phyloP scores from a whole-genome alignment of 2,888 invertebrate species.

The Ditylenchus weischeri region DNA sequence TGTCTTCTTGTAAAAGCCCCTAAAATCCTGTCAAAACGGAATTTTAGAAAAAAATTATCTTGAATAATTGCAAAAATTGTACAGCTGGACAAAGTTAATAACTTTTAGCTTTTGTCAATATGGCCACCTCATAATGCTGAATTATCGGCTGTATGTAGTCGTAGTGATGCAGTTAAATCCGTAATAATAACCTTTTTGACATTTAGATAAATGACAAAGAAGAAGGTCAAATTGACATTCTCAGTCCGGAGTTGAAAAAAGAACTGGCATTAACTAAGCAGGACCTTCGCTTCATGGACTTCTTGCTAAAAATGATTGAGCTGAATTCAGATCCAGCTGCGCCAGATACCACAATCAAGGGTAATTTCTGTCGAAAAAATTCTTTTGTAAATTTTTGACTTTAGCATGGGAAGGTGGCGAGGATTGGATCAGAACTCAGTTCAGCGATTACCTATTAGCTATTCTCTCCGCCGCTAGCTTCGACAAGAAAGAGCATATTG shows the following conservation, averaged over 20 bases:
- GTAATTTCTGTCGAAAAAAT: not conserved
- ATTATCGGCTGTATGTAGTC: too few relatives aligned
- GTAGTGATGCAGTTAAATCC: slow-evolving; percentile 79
- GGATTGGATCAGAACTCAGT: slow-evolving; percentile 91
- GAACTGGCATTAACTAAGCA: slow-evolving; percentile 86
- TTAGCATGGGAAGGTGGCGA: slow-evolving; percentile 84
- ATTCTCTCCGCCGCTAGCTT: slow-evolving; percentile 55
- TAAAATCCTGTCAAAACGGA: too few relatives aligned
- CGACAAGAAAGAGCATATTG: slow-evolving; percentile 34
- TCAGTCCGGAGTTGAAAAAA: slow-evolving; percentile 75
- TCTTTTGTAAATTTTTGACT: slow-evolving; percentile 22
- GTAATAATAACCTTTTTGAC: slow-evolving; percentile 60
- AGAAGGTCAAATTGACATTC: slow-evolving; percentile 78
- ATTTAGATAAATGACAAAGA: slow-evolving; percentile 66
- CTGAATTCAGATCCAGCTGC: slow-evolving; percentile 65
- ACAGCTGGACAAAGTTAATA: too few relatives aligned
- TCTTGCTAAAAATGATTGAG: slow-evolving; percentile 69
- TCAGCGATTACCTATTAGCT: slow-evolving; percentile 63
- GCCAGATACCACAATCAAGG: slow-evolving; percentile 68
- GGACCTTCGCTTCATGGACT: slow-evolving; percentile 90
- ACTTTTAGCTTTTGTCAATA: too few relatives aligned
- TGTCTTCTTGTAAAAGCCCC: too few relatives aligned
- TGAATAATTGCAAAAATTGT: too few relatives aligned
- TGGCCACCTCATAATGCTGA: too few relatives aligned
- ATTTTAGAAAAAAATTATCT: too few relatives aligned